A percentile compares a stretch with the other conserved stretches of the same genome.
Conservation (phyloP, 2,797 vertebrate species). For the Phoxinus dragarum region DNA sequence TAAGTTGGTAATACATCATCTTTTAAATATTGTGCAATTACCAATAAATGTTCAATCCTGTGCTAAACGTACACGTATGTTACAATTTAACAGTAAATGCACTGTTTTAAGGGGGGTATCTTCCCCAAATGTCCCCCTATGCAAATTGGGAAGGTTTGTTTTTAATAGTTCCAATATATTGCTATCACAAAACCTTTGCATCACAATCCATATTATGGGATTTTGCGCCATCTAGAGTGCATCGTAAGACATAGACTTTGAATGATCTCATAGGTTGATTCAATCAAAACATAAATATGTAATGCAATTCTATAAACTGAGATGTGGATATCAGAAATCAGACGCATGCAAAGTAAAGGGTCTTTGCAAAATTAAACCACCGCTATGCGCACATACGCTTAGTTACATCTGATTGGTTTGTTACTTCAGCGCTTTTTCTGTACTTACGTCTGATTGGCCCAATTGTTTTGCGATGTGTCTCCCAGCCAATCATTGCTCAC, state of each 20-base stretch:
- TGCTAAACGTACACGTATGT: not conserved
- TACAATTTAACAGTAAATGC: no score
- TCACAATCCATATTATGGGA: not conserved
- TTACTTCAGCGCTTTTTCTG: not conserved
- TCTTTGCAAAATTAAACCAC: not conserved
- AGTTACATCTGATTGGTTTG: not conserved
- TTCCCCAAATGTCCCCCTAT: no score
- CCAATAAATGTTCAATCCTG: not conserved
- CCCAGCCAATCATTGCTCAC: slow-evolving; percentile 51
- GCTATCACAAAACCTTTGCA: not conserved
- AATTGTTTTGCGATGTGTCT: not conserved
- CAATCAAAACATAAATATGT: no score
- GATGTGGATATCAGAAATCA: not conserved
- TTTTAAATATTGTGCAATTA: not conserved
- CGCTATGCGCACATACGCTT: not conserved
- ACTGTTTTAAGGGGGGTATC: no score
- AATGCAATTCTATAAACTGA: not conserved
- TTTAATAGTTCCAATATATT: not conserved
- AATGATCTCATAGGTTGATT: not conserved
- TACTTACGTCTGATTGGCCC: slow-evolving; percentile 41
- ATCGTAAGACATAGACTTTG: not conserved
- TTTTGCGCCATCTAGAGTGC: slow-evolving; percentile 2
- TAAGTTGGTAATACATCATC: no score
- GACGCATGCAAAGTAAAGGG: not conserved
- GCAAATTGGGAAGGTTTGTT: no score